Evolutionary conservation across 2,113 vertebrate genomes (phyloP), one percentile per base, ranked within the genome.

Genomic region (Bubo scandiacus): DNA sequence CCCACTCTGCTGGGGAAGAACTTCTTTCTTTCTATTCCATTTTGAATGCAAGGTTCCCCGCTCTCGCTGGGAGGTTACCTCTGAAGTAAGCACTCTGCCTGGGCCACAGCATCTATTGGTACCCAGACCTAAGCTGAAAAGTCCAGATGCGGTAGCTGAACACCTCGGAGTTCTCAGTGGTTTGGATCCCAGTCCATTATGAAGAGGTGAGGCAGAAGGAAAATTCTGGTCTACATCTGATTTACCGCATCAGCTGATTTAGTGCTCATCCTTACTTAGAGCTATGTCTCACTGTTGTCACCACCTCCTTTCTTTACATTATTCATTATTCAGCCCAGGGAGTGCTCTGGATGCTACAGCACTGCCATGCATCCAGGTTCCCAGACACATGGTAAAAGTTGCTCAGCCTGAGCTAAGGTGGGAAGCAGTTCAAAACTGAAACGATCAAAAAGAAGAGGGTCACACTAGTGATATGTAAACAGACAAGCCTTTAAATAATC

Each of bases 301-400:
- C 36, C 79, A 66, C 51, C 73, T 80, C 66, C 71, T 73, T 90
- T 43, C 81, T 20, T 52, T 72, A 30, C 52, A 8, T 54, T 18
- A 38, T 55, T 71, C 90, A 61, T 84, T 78, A 75, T 62, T 84
- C 2, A 4, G 49, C 16, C 26, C 74, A 10, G 61, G 70, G 52
- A 94, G 3, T 3, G 0, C 66, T 36, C 45, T 2, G 49, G 42
- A 20, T 70, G 71, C 40, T 55, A 23, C 40, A 65, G 57, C 70
- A 73, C 2, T 47, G 80, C 78, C 71, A 11, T 26, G 55, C 61
- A 71, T 43, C 40, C 86, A 32, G 58, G 23, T 40, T 55, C 71
- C 55, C 3, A 2, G 32, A 1, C 21, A 52, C 38, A 10, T 2
- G 14, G 11, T 17, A 7, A 15, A 47, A 81, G 26, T 1, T 1